Evolutionary conservation across 2,888 invertebrate genomes (phyloP), one percentile per base, ranked within the genome.

Genomic region (Linyphia triangularis): DNA sequence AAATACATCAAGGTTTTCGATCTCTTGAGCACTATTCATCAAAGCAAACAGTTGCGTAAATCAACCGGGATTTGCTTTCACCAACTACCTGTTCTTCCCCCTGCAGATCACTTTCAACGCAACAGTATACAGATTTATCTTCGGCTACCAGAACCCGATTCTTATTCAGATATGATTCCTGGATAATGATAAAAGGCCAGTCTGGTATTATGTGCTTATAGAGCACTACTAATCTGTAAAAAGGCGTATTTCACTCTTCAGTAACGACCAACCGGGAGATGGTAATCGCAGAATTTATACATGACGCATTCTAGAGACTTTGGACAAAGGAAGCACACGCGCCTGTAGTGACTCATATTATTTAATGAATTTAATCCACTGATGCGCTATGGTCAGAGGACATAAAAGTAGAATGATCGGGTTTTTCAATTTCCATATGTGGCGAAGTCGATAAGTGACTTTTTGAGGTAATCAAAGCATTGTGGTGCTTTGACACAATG

Each of bases 291-390:
- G 51, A 57, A 67, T 24, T 24, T 33, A 43, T 28, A 57, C 59
- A 70, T 77, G 77, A 78, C 77, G 72, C 79, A 86, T 65, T n/a
- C 5, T 51, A 40, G 86, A 57, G 65, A 59, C 40, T 70, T 37
- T 59, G 30, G 69, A 79, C 86, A 79, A 77, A 72, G 37, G 79
- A 77, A 43, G 28, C 63, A 30, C 70, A 61, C 65, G 75, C 33
- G 69, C 9, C 51, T 28, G 40, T 72, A 26, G 40, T 78, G 78
- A 85, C 57, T 85, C 85, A 85, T 69, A 70, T 40, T 30, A 70
- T 22, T 70, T 78, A 78, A 85, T 77, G 77, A 77, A 78, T 77
- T 85, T 75, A 65, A 57, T 30, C 65, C 30, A 65, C 67, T 13
- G 43, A 19, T 67, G 78, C 78, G 28, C 37, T 77, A 77, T 61